Percentiles rank a stretch among this genome's conserved stretches.
phyloP scores from a whole-genome alignment of 1,140 invertebrate genomes.

The Cylas formicarius region DNA sequence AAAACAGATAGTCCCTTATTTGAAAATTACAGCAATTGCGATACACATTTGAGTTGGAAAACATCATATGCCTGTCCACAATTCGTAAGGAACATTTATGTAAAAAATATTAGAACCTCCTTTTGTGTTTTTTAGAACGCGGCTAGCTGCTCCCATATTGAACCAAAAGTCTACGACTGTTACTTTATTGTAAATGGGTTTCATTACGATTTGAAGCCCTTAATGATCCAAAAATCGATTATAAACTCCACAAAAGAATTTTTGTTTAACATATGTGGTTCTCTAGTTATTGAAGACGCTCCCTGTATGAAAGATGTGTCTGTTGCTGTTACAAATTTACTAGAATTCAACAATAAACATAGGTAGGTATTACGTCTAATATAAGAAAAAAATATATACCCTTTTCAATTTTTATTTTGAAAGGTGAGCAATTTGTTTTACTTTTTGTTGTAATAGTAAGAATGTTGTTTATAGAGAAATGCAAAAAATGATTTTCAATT shows the following conservation, averaged over 20 bases:
- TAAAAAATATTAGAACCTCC: neutral
- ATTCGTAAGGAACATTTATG: conserved; percentile 12
- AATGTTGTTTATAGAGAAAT: too few relatives aligned
- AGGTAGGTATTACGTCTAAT: conserved; percentile 1
- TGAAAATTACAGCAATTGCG: neutral
- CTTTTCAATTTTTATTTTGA: too few relatives aligned
- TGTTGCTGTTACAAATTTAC: conserved; percentile 4
- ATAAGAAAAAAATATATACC: too few relatives aligned
- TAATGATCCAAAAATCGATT: neutral
- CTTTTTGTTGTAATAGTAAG: too few relatives aligned
- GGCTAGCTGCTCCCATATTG: conserved; percentile 1
- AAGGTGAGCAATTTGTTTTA: too few relatives aligned
- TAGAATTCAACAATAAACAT: neutral
- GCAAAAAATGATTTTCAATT: too few relatives aligned
- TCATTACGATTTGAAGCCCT: conserved; percentile 8
- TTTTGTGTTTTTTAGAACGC: conserved; percentile 7
- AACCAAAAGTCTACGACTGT: conserved; percentile 1
- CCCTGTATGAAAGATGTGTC: conserved; percentile 9
- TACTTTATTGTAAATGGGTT: neutral
- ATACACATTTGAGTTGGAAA: conserved; percentile 9
- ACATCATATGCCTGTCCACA: conserved; percentile 11
- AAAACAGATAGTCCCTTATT: conserved; percentile 9
- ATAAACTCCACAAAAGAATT: neutral
- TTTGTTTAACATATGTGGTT: conserved; percentile 9
- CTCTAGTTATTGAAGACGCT: conserved; percentile 6